phyloP scores from a whole-genome alignment of 2,888 invertebrate species.

The Epinotia demarniana region DNA sequence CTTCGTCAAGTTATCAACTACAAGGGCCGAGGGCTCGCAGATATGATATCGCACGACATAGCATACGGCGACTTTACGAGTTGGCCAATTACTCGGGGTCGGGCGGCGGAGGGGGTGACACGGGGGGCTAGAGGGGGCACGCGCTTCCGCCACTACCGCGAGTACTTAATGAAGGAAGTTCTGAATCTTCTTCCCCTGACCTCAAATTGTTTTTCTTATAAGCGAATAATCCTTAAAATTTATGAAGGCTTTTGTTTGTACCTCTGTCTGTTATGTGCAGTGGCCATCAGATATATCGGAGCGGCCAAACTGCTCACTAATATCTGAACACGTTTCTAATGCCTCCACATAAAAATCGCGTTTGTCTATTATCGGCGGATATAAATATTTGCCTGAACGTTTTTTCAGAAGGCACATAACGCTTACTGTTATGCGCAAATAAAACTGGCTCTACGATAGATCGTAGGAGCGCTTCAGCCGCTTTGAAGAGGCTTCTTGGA shows the following conservation, averaged over 20 bases:
- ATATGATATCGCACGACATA: constrained; percentile 37
- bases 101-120: not conserved
- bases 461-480: constrained; percentile 2
- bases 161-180: constrained; percentile 42
- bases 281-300: not conserved
- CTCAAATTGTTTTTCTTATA: constrained; percentile 31
- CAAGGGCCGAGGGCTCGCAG: not conserved
- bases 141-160: constrained; percentile 33
- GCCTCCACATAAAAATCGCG: not conserved
- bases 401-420: constrained; percentile 18
- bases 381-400: constrained; percentile 37
- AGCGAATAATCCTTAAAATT: constrained; percentile 22
- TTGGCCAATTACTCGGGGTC: constrained; percentile 23
- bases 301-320: too few relatives aligned
- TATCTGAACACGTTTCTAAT: too few relatives aligned
- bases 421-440: constrained; percentile 29
- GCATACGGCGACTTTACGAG: constrained; percentile 36
- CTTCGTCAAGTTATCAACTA: constrained; percentile 14
- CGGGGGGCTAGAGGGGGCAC: constrained; percentile 8
- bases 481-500: not conserved
- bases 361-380: constrained; percentile 22
- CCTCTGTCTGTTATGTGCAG: not conserved
- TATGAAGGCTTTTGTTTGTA: constrained; percentile 1
- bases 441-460: constrained; percentile 23
- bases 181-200: constrained; percentile 26